Base-by-base conservation (phyloP, 2,797 vertebrate genomes). In the Sebastes flavidus region DNA sequence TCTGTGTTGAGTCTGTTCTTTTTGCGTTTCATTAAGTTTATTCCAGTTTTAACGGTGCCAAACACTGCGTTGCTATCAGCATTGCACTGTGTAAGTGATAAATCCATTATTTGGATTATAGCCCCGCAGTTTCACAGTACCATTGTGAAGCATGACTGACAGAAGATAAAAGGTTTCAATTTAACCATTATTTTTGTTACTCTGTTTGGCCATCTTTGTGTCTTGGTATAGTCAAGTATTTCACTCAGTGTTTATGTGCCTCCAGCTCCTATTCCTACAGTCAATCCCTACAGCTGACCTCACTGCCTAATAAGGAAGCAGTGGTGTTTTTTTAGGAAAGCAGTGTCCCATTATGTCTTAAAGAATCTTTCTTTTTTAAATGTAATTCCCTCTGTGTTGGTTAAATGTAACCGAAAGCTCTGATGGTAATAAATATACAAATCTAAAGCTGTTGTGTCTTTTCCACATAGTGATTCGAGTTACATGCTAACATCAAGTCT, bases 351-450 rank as follows among this genome's bases (percentile, higher is more conserved):
- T 38, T 27, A 71, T 86, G 78, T 83, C 42, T 76, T 67, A 66
- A 27, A 69, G 36, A 67, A 18, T 73, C 27, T 52, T 65, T 74
- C 12, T 71, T 80, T 54, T 55, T 54, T 49, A 46, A 69, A 66
- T 89, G 49, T 86, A 70, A 56, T 72, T 65, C 16, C 6, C 18
- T 67, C 25, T 76, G 63, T 72, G 27, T 70, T 83, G 55, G 27
- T 54, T 65, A 72, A 80, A 75, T 88, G 52, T 87, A 65, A 32
- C 27, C 70, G 20, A 86, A 77, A 54, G 54, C 34, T 66, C 62
- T 65, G 10, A 77, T 72, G 11, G 12, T 56, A 90, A 89, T 93
- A 91, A 78, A 85, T 78, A 70, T 80, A 46, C 22, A 80, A 58
- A 81, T 59, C 20, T 24, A 16, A 58, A 32, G 14, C 8, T 3